phyloP scores from a whole-genome alignment of 2,797 vertebrate genomes.

The Pterois miles region DNA sequence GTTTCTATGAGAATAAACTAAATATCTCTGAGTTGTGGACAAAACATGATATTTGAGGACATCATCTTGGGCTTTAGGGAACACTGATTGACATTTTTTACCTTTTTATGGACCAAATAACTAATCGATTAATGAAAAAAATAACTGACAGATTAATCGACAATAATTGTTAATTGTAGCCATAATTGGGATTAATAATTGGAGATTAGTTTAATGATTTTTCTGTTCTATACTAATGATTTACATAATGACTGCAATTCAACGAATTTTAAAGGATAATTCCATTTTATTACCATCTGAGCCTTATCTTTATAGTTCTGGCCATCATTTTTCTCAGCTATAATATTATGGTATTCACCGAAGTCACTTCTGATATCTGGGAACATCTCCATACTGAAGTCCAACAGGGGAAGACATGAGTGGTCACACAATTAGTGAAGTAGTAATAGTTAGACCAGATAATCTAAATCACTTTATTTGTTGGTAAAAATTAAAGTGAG shows the following conservation, averaged over 20 bases:
- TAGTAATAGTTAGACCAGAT: background rate
- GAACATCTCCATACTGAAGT: background rate
- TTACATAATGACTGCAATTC: background rate
- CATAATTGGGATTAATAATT: too few relatives aligned
- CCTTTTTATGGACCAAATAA: too few relatives aligned
- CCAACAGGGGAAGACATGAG: background rate
- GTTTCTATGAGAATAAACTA: too few relatives aligned
- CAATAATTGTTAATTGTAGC: too few relatives aligned
- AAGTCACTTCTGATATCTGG: background rate
- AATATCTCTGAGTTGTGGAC: too few relatives aligned
- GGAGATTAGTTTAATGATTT: background rate
- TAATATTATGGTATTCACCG: background rate
- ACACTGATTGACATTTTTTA: too few relatives aligned
- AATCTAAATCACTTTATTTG: background rate
- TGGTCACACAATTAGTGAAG: background rate
- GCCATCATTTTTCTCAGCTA: background rate
- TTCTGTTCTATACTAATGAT: background rate
- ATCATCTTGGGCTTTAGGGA: too few relatives aligned
- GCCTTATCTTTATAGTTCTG: background rate
- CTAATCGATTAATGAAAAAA: too few relatives aligned
- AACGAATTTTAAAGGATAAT: background rate
- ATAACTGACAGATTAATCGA: too few relatives aligned
- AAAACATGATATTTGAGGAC: too few relatives aligned
- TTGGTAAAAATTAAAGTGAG: background rate
- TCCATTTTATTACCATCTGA: background rate